Evolutionary conservation across 2,113 vertebrate genomes (phyloP).

Genomic region (Oenanthe melanoleuca): DNA sequence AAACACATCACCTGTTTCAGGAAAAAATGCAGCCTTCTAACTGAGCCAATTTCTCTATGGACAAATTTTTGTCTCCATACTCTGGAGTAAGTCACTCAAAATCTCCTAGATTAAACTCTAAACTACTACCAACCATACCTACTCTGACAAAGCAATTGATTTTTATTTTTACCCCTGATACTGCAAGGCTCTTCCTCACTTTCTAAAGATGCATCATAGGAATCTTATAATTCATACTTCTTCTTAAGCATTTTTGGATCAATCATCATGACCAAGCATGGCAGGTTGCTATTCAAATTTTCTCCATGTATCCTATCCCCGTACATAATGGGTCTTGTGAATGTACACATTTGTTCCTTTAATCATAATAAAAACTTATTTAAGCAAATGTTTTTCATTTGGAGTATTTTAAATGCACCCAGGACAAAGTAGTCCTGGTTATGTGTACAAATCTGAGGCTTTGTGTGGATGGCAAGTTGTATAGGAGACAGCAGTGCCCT

Average conservation of each 20-base stretch:
- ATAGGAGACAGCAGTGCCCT: not conserved
- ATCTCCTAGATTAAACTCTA: not conserved
- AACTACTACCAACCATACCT: not conserved
- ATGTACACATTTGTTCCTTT: not conserved
- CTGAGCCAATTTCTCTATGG: not conserved
- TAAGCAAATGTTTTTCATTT: not conserved
- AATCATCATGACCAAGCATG: not conserved
- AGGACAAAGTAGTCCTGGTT: not conserved
- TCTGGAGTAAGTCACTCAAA: not conserved
- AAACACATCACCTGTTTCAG: not conserved
- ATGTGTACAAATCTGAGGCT: not conserved
- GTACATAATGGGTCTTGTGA: not conserved
- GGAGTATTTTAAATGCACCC: not conserved
- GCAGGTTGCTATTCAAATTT: not conserved
- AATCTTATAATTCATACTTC: not conserved
- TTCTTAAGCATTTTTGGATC: not conserved
- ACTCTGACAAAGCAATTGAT: not conserved
- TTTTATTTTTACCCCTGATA: slow-evolving; percentile 10
- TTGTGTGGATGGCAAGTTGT: not conserved
- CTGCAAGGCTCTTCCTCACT: not conserved
- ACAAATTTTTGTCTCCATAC: not conserved
- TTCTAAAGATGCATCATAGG: not conserved
- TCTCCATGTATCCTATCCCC: not conserved
- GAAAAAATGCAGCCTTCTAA: not conserved
- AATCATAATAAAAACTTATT: slow-evolving; percentile 34